Percentiles rank a stretch among this genome's conserved stretches.
Conservation (phyloP, 2,113 vertebrate species). For the Sula dactylatra region DNA sequence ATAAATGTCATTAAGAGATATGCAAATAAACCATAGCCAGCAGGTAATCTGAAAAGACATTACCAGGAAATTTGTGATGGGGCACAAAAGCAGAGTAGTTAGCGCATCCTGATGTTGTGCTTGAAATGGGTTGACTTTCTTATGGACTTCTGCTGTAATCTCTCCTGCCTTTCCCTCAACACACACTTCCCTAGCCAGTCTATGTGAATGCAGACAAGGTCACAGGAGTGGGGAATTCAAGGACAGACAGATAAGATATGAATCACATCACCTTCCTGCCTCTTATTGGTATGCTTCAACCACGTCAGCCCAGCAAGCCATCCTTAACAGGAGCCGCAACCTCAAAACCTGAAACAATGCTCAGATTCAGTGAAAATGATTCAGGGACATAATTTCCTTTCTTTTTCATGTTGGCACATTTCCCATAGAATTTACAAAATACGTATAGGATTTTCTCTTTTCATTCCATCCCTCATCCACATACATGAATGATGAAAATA, state of each 20-base stretch:
- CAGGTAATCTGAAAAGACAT: background rate
- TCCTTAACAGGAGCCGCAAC: background rate
- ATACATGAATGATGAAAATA: background rate
- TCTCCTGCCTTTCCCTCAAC: background rate
- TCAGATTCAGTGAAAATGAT: background rate
- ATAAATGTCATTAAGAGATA: background rate
- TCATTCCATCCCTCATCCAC: background rate
- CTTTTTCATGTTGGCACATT: background rate
- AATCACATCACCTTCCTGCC: background rate
- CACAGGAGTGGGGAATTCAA: conserved; percentile 4
- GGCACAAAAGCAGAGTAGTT: background rate
- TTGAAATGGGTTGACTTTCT: background rate
- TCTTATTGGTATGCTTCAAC: background rate
- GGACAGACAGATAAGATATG: conserved; percentile 15
- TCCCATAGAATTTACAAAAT: background rate
- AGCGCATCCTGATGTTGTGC: fast-evolving
- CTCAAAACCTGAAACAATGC: background rate
- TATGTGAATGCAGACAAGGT: background rate
- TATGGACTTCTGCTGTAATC: background rate
- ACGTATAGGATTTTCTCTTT: background rate
- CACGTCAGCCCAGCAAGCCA: background rate
- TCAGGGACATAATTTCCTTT: background rate
- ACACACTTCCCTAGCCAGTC: background rate
- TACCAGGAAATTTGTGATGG: background rate
- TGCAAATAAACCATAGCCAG: background rate